Evolutionary conservation across 2,888 invertebrate species (phyloP).

Genomic region (Tetropium fuscum): DNA sequence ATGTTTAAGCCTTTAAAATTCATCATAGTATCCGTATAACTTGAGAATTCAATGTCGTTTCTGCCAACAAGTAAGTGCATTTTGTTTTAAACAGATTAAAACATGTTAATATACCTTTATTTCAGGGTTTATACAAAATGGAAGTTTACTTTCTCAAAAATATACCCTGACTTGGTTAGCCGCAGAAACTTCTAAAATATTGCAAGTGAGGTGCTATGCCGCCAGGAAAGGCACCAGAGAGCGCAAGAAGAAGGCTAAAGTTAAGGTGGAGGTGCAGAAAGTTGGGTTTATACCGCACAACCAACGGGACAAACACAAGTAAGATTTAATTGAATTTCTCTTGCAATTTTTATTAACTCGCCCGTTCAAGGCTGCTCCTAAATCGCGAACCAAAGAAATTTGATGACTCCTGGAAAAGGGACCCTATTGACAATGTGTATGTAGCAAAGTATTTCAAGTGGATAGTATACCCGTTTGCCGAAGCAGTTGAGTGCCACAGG

Average conservation of each 20-base stretch:
- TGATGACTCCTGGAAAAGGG: slow-evolving; percentile 70
- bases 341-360: slow-evolving; percentile 17
- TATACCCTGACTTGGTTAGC: slow-evolving; percentile 26
- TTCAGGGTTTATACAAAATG: slow-evolving; percentile 21
- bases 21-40: too few species aligned
- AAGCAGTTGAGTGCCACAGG: slow-evolving; percentile 82
- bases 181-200: slow-evolving; percentile 28
- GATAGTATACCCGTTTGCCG: slow-evolving; percentile 75
- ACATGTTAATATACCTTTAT: neutral
- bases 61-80: neutral
- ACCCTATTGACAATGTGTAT: slow-evolving; percentile 76
- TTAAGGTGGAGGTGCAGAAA: slow-evolving; percentile 81
- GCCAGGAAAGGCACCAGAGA: slow-evolving; percentile 88
- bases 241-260: slow-evolving; percentile 78
- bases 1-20: too few species aligned
- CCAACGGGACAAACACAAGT: slow-evolving; percentile 71
- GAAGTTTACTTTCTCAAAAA: slow-evolving; percentile 4
- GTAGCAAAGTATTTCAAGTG: slow-evolving; percentile 69
- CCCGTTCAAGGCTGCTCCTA: slow-evolving; percentile 62
- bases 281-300: slow-evolving; percentile 81
- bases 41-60: slow-evolving; percentile 2
- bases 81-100: neutral
- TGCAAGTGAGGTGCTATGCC: slow-evolving; percentile 70
- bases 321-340: slow-evolving; percentile 43
- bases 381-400: slow-evolving; percentile 68